Base-by-base conservation (phyloP, 2,113 vertebrate genomes). In the Suncus etruscus region DNA sequence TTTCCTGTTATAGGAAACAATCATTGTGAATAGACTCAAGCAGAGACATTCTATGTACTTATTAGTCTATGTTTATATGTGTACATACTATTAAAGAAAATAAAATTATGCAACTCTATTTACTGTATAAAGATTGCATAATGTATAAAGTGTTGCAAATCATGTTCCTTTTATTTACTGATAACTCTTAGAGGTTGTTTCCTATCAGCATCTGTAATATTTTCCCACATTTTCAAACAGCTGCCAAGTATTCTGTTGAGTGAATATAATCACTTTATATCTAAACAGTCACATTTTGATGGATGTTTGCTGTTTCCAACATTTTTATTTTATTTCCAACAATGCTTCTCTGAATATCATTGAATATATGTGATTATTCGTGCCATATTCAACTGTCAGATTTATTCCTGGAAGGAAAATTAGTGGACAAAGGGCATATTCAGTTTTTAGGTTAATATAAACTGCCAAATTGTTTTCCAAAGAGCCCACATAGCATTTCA, bases 91-190 rank as follows among this genome's bases (percentile, higher is more conserved):
- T n/a, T 0, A 66, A 0, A 68, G 11, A 76, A 25, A 83, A 77
- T 80, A 14, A 25, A 75, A 8, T 18, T 85, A 29, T 72, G 29
- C 20, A 45, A 86, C 5, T 39, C 25, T 77, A 20, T 48, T 77
- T 90, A 48, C 72, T 78, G 10, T 25, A 70, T 29, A 63, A 58
- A 81, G 1, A 0, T n/a, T 54, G 32, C 18, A 87, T 11, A 50
- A 39, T 73, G 1, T 50, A 31, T 8, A 61, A 4, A 39, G 6
- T 78, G 4, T 50, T 80, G 9, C 27, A 32, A 3, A 14, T 14
- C 83, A 63, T 76, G 12, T 86, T 73, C 31, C 12, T 82, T 78
- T 87, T 74, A 45, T 27, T 81, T 54, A 94, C 70, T 48, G 16
- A 47, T 78, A 65, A 72, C 22, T 92, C 51, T 74, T 63, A 48